phyloP scores from a whole-genome alignment of 1,140 invertebrate species.

The Marisa cornuarietis region DNA sequence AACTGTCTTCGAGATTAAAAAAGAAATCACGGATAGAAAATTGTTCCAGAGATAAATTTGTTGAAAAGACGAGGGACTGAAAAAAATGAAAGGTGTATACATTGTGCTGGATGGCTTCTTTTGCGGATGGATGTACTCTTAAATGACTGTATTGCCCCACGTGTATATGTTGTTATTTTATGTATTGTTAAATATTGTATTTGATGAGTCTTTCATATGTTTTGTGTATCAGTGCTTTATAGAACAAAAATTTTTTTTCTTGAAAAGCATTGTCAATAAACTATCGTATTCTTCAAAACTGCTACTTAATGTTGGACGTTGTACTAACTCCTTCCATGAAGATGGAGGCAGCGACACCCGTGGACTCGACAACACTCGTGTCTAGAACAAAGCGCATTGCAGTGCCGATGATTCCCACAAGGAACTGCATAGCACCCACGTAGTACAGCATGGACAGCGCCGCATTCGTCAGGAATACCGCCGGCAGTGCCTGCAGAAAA shows the following conservation, averaged over 20 bases:
- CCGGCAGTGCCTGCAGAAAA: constrained; percentile 54
- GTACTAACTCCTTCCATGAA: constrained; percentile 59
- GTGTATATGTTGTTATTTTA: not conserved
- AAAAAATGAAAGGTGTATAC: too few species aligned
- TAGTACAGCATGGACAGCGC: constrained; percentile 61
- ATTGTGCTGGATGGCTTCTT: too few species aligned
- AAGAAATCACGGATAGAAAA: too few species aligned
- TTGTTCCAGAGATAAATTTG: too few species aligned
- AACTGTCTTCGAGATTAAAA: too few species aligned
- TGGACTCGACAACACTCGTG: constrained; percentile 57
- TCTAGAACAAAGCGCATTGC: constrained; percentile 55
- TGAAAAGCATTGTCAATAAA: not conserved
- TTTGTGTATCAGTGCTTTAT: too few species aligned
- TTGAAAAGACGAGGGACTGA: too few species aligned
- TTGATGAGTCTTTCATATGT: not conserved
- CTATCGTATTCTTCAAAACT: not conserved
- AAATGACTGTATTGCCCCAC: too few species aligned
- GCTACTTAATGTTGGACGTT: not conserved
- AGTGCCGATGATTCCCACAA: constrained; percentile 48
- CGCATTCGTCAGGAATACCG: constrained; percentile 59
- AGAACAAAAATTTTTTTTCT: not conserved
- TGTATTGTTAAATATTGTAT: not conserved
- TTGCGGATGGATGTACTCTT: too few species aligned
- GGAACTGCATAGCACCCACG: constrained; percentile 60
- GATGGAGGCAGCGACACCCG: constrained; percentile 59